Base-by-base conservation (phyloP, 2,113 vertebrate species). In the Gobio gobio region DNA sequence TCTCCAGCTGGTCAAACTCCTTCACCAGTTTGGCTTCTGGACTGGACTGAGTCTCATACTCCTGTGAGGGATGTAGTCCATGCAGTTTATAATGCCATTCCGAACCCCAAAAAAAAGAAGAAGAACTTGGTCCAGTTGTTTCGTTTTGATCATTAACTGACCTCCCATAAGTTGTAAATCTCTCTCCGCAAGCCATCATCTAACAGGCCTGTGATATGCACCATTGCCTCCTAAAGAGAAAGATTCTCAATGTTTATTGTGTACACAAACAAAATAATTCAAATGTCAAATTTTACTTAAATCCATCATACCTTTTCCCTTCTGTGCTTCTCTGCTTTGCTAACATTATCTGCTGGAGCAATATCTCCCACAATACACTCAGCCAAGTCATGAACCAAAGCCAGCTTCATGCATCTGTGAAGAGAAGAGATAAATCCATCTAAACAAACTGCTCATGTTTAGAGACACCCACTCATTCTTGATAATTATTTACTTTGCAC, bases 281-380 rank as follows among this genome's bases (percentile, higher is more conserved):
- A 33, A 54, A 68, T 14, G 0, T 24, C 24, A 43, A 78, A n/a
- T 36, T 43, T 16, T 51, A 56, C 4, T 73, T 49, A 24, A 76
- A 75, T 51, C 10, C 36, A 33, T 33, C 14, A 89, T 64, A 94
- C 98, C 96, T 99, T 91, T 91, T 99, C 98, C 91, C 95, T 91
- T 72, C 94, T 94, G 93, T 97, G 97, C 84, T 99, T 99, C 91
- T 99, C 98, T 85, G 94, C 94, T 93, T 99, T 99, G 86, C 97
- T 96, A 87, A 99, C 24, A 75, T 99, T 99, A 93, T 99, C 98
- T 76, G 95, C 93, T n/a, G 98, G 98, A 70, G 98, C 95, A 82
- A 99, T 99, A 89, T 99, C 98, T 92, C 98, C 98, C 89, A 99
- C 98, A 88, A 99, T 98, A 92, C 97, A 97, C 86, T 99, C 98